Evolutionary conservation across 2,797 vertebrate species (phyloP), one percentile per base, ranked within the genome.

Genomic region (Furcifer pardalis): DNA sequence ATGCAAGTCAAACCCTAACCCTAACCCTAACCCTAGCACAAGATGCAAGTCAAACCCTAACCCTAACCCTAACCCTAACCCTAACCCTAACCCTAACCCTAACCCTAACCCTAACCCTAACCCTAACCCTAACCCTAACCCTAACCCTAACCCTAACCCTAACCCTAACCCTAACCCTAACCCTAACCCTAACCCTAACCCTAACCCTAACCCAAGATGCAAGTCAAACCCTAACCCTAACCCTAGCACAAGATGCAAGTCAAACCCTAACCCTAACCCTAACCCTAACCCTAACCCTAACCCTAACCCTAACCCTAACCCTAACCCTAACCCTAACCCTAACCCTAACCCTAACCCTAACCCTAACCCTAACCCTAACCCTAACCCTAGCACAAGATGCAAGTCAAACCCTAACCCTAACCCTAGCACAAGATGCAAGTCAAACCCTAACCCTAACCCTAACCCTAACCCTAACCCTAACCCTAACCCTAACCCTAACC

Each of bases 371-470:
- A 83, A 65, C 32, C 52, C 59, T 68, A 88, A 44, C 65, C n/a
- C n/a, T n/a, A n/a, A n/a, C n/a, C n/a, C n/a, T n/a, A n/a, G n/a
- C n/a, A n/a, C n/a, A n/a, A n/a, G n/a, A n/a, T n/a, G n/a, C n/a
- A n/a, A n/a, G n/a, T n/a, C n/a, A n/a, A n/a, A n/a, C n/a, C n/a
- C n/a, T n/a, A n/a, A n/a, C n/a, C n/a, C n/a, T n/a, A n/a, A n/a
- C n/a, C n/a, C n/a, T n/a, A n/a, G n/a, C n/a, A n/a, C n/a, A n/a
- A n/a, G n/a, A n/a, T n/a, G n/a, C n/a, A n/a, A n/a, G n/a, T n/a
- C n/a, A n/a, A n/a, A 74, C 80, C 86, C 86, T 83, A 87, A 79
- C 86, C 86, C 86, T 84, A 84, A 75, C 86, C 81, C 81, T 79
- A 80, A 79, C 86, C 65, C 73, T 83, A 83, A 79, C 63, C 49